Percentiles rank a stretch among this genome's conserved stretches.
phyloP scores from a whole-genome alignment of 2,113 vertebrate species.

The Psephotus haematonotus region DNA sequence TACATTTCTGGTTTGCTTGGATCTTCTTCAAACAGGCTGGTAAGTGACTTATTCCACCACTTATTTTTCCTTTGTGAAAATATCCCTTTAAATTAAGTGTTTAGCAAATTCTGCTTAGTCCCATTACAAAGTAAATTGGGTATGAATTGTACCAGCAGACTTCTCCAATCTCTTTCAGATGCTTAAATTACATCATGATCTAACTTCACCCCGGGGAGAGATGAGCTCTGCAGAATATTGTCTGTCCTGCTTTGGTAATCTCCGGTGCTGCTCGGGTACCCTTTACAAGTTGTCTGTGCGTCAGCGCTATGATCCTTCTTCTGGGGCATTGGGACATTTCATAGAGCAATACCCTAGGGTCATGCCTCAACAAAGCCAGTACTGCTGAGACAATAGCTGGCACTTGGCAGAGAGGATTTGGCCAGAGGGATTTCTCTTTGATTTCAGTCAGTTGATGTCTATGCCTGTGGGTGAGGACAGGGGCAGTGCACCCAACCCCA shows the following conservation, averaged over 20 bases:
- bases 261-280: neutral
- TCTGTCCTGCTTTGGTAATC: neutral
- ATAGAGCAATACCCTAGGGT: neutral
- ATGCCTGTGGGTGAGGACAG: neutral
- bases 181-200: constrained; percentile 39
- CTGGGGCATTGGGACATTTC: rapidly evolving
- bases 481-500: rapidly evolving
- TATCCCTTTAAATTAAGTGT: constrained; percentile 39
- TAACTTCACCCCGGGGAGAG: neutral
- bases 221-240: neutral
- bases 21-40: constrained; percentile 50
- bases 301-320: rapidly evolving
- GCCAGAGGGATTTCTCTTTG: neutral
- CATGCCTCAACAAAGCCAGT: neutral
- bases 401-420: neutral
- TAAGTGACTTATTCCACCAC: constrained; percentile 25
- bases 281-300: neutral
- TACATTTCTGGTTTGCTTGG: constrained; percentile 29
- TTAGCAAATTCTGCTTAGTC: constrained; percentile 48
- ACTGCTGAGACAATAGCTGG: rapidly evolving
- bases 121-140: constrained; percentile 26
- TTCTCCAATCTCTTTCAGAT: constrained; percentile 38
- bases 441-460: neutral
- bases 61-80: constrained; percentile 34
- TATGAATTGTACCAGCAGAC: constrained; percentile 7